phyloP scores from a whole-genome alignment of 2,113 vertebrate species.

The Probosciger aterrimus region DNA sequence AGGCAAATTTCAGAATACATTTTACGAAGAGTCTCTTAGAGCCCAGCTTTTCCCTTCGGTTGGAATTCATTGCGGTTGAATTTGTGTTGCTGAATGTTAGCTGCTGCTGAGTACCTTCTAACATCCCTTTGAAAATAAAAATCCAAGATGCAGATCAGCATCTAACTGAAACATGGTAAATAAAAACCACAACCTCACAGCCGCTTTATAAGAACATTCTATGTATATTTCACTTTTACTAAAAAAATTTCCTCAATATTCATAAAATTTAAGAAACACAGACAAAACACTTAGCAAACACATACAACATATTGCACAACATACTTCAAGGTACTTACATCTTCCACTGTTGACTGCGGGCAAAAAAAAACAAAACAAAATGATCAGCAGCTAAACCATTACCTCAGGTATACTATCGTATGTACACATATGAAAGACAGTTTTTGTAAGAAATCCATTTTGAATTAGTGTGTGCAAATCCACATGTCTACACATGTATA shows the following conservation, averaged over 20 bases:
- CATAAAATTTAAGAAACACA: neutral
- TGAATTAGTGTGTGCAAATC: neutral
- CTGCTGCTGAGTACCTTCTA: neutral
- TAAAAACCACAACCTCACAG: neutral
- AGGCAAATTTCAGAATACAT: neutral
- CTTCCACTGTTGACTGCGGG: constrained; percentile 29
- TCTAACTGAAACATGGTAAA: neutral
- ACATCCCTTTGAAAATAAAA: neutral
- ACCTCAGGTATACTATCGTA: neutral
- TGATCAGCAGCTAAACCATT: neutral
- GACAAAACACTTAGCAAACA: neutral
- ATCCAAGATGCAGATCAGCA: neutral
- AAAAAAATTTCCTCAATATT: neutral
- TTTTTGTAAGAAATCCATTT: neutral
- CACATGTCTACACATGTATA: neutral
- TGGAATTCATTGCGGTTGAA: neutral
- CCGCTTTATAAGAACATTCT: neutral
- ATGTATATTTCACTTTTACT: neutral
- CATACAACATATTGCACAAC: neutral
- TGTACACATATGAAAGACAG: neutral
- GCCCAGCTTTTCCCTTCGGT: neutral
- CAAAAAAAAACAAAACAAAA: constrained; percentile 7
- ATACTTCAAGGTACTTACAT: constrained; percentile 18
- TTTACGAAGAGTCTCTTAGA: neutral
- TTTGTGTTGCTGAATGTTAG: neutral